A percentile compares a stretch with the other conserved stretches of the same genome.
These are phyloP conservation scores for Nasonia oneida DNA, from an alignment of 2,888 invertebrate species.

Conservation along the genomic window DNA sequence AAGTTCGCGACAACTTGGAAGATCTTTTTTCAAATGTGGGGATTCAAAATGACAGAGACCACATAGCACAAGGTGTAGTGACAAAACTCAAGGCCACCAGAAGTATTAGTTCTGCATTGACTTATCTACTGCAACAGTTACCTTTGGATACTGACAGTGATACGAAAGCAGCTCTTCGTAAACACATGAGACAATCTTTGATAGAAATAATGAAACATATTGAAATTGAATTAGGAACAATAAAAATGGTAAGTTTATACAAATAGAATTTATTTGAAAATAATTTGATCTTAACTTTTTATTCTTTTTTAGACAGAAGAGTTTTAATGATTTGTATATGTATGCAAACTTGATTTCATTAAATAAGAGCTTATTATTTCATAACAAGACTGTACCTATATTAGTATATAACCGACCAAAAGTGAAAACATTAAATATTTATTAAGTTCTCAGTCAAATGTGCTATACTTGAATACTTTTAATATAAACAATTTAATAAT, in stretches of 20 bases:
- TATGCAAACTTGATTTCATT: slow-evolving; percentile 9
- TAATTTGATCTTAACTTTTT: slow-evolving; percentile 17
- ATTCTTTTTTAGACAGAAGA: slow-evolving; percentile 28
- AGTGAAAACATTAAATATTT: slow-evolving; percentile 27
- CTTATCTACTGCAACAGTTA: slow-evolving; percentile 62
- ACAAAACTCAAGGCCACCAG: slow-evolving; percentile 58
- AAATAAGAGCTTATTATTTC: slow-evolving; percentile 23
- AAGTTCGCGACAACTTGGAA: slow-evolving; percentile 48
- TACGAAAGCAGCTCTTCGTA: slow-evolving; percentile 56
- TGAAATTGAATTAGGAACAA: slow-evolving; percentile 16
- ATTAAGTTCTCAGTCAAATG: slow-evolving; percentile 8
- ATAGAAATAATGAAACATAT: slow-evolving; percentile 63
- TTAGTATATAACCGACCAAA: slow-evolving; percentile 5
- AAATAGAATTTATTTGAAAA: background rate
- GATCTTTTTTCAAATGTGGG: slow-evolving; percentile 64
- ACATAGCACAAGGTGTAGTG: slow-evolving; percentile 57
- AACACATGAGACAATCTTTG: slow-evolving; percentile 62
- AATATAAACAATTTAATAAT: background rate
- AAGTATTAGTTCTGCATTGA: slow-evolving; percentile 55
- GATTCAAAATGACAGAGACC: slow-evolving; percentile 54
- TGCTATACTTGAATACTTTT: background rate
- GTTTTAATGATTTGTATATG: background rate
- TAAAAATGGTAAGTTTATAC: background rate
- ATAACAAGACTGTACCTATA: slow-evolving; percentile 27
- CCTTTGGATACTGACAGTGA: slow-evolving; percentile 59